Evolutionary conservation across 2,113 vertebrate species (phyloP).

Genomic region (Symphodus melops): DNA sequence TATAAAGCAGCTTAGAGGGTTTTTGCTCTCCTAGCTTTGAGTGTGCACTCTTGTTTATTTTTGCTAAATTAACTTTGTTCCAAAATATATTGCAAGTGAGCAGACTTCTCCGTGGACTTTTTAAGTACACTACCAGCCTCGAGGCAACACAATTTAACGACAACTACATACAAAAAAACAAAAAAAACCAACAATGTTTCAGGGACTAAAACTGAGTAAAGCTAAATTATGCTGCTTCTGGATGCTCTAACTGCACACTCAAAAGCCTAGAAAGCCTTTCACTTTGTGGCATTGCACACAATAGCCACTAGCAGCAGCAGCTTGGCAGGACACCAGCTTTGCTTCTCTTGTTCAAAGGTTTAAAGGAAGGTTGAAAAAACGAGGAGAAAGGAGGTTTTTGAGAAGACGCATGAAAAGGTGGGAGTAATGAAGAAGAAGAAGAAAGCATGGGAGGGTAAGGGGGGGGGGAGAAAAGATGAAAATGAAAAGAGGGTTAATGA

Average conservation of each 20-base stretch:
- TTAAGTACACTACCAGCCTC: neutral
- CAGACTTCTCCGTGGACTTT: neutral
- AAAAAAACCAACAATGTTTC: constrained; percentile 5
- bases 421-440: constrained; percentile 20
- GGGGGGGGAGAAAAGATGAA: constrained; percentile 17
- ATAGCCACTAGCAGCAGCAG: constrained; percentile 54
- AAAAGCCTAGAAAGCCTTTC: constrained; percentile 54
- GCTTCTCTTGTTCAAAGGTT: constrained; percentile 69
- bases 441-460: constrained; percentile 23
- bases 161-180: constrained; percentile 1
- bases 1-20: constrained; percentile 34
- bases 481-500: constrained; percentile 73
- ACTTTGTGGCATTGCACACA: constrained; percentile 47
- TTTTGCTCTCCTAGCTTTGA: constrained; percentile 21
- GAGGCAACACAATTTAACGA: neutral
- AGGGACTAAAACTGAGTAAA: constrained; percentile 27
- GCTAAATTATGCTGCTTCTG: constrained; percentile 27
- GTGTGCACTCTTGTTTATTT: constrained; percentile 7
- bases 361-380: constrained; percentile 41
- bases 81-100: neutral
- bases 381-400: constrained; percentile 27
- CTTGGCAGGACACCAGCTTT: constrained; percentile 72
- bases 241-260: constrained; percentile 43
- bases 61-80: constrained; percentile 12
- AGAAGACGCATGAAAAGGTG: constrained; percentile 41